phyloP scores from a whole-genome alignment of 2,113 vertebrate genomes.

The Mionectes macconnelli region DNA sequence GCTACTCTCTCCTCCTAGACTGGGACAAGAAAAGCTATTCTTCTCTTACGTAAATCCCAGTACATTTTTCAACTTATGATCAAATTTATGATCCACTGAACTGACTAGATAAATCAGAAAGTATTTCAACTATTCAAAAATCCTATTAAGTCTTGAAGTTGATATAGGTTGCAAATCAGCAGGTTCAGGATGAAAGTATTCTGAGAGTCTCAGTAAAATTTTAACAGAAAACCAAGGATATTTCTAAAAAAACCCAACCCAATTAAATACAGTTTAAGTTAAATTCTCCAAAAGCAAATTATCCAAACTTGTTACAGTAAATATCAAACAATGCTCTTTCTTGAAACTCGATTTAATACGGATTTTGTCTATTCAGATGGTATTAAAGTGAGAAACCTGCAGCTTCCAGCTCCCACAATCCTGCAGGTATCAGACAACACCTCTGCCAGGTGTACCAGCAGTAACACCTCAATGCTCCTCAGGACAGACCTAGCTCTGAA shows the following conservation, averaged over 20 bases:
- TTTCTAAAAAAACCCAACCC: rapidly evolving
- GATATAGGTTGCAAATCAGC: background rate
- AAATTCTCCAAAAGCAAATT: background rate
- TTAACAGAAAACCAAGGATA: background rate
- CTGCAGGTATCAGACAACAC: background rate
- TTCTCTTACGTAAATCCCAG: background rate
- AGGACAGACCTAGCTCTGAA: background rate
- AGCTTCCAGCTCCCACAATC: background rate
- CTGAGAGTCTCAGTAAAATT: background rate
- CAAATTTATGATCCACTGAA: background rate
- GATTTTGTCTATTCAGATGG: background rate
- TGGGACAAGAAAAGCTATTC: background rate
- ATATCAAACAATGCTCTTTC: background rate
- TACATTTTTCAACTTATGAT: background rate
- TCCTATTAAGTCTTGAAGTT: background rate
- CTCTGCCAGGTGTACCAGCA: background rate
- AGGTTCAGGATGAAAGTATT: background rate
- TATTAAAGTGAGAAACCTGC: background rate
- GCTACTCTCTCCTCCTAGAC: background rate
- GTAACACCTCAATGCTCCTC: background rate
- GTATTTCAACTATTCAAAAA: background rate
- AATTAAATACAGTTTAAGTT: background rate
- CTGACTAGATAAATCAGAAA: background rate
- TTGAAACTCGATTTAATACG: background rate
- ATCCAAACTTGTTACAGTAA: background rate